A percentile compares a stretch with the other conserved stretches of the same genome.
These are phyloP conservation scores for Nannospalax galili DNA, from an alignment of 2,113 vertebrate genomes.

Conservation along the genomic window DNA sequence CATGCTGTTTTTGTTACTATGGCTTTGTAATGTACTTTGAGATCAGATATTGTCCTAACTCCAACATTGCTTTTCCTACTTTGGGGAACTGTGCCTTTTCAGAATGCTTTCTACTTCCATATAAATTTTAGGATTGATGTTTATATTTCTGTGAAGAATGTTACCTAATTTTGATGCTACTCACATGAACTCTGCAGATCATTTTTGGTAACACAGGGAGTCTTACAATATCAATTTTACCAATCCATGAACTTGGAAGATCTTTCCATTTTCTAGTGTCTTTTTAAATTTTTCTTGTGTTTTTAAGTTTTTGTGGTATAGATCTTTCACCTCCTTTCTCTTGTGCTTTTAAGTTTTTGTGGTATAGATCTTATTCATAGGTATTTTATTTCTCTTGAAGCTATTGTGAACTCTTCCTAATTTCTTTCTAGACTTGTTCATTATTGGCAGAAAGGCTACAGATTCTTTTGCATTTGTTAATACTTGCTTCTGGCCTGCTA, in stretches of 20 bases:
- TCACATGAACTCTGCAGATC: background rate
- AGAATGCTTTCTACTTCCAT: background rate
- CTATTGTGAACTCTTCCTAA: background rate
- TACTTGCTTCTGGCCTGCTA: background rate
- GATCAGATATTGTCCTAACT: background rate
- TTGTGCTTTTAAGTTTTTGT: background rate
- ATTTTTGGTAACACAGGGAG: background rate
- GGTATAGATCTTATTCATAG: background rate
- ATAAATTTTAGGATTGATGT: background rate
- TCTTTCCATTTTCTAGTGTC: background rate
- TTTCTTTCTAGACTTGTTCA: background rate
- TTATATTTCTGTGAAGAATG: background rate
- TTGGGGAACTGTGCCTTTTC: background rate
- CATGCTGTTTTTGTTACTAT: background rate
- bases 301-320: background rate
- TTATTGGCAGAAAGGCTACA: background rate
- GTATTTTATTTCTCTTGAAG: background rate
- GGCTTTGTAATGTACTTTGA: background rate
- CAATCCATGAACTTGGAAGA: no score
- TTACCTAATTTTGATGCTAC: background rate
- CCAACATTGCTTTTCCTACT: background rate
- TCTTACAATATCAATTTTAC: background rate
- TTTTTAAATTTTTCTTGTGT: no score
- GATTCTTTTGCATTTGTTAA: background rate
- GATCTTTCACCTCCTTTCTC: background rate